A percentile compares a stretch with the other conserved stretches of the same genome.
phyloP scores from a whole-genome alignment of 2,888 invertebrate species.

The Rotaria macrura region DNA sequence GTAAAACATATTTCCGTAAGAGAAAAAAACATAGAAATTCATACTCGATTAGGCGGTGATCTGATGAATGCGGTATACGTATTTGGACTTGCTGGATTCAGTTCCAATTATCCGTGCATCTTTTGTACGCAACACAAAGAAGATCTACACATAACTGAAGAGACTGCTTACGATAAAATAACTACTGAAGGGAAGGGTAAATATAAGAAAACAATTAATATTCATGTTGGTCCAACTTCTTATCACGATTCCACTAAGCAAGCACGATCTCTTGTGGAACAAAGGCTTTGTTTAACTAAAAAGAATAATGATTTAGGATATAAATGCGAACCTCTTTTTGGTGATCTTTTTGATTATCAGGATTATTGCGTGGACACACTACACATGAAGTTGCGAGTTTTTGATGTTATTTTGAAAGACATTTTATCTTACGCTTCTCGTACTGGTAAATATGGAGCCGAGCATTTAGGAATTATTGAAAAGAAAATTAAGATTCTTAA shows the following conservation, averaged over 20 bases:
- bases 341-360: neutral
- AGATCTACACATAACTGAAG: conserved; percentile 7
- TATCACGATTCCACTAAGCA: neutral
- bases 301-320: neutral
- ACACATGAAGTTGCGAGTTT: neutral
- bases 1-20: neutral
- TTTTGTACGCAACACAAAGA: neutral
- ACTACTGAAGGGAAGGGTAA: neutral
- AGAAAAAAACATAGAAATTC: neutral
- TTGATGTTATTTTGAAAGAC: neutral
- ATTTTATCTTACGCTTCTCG: neutral
- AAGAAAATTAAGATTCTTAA: neutral
- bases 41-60: neutral
- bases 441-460: neutral
- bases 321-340: conserved; percentile 10
- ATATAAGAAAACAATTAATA: neutral
- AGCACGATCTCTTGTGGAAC: neutral
- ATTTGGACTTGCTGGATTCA: neutral
- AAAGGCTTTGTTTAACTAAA: neutral
- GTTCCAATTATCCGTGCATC: neutral
- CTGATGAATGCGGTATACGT: neutral
- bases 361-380: neutral
- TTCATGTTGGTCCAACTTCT: neutral
- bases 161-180: neutral
- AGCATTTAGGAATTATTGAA: neutral